Evolutionary conservation across 2,888 invertebrate species (phyloP), one percentile per base, ranked within the genome.

Genomic region (Bhutanitis thaidina): DNA sequence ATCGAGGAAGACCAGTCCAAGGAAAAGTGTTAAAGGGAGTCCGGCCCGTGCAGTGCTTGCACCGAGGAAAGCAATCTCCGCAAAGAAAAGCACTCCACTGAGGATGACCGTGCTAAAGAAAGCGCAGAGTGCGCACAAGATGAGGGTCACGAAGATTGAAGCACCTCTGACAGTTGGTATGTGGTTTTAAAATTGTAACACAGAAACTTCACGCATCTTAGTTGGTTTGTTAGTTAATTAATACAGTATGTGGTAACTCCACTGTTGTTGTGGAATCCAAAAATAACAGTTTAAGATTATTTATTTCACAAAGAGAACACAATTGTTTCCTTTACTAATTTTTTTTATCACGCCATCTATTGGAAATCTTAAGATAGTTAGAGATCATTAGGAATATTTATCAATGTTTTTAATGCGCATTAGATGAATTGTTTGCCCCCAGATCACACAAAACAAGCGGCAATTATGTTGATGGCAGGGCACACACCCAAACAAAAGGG

Each of bases 371-470:
- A n/a, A n/a, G n/a, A n/a, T n/a, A n/a, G n/a, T n/a, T n/a, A n/a
- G n/a, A n/a, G n/a, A n/a, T n/a, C n/a, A n/a, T n/a, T n/a, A n/a
- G n/a, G n/a, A n/a, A n/a, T n/a, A n/a, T n/a, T n/a, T n/a, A n/a
- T n/a, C n/a, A n/a, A n/a, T n/a, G n/a, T n/a, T n/a, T n/a, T n/a
- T n/a, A n/a, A n/a, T n/a, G n/a, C n/a, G 20, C 20, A 3, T 20
- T 20, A 5, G 5, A 20, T 20, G 2, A 20, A 20, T 48, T 41
- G 8, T 16, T 16, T 20, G 3, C 16, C 4, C 35, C 0, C 62
- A 90, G 90, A 90, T 60, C 79, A 80, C 60, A 87, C 86, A 3
- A 90, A 90, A 56, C 87, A 79, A 59, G 88, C 84, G 1, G 90
- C 89, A 1, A 68, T 90, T 30, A 75, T 87, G 74, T 60, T 87